These are phyloP conservation scores for Menura novaehollandiae DNA, from an alignment of 2,113 vertebrate genomes.

Conservation along the genomic window DNA sequence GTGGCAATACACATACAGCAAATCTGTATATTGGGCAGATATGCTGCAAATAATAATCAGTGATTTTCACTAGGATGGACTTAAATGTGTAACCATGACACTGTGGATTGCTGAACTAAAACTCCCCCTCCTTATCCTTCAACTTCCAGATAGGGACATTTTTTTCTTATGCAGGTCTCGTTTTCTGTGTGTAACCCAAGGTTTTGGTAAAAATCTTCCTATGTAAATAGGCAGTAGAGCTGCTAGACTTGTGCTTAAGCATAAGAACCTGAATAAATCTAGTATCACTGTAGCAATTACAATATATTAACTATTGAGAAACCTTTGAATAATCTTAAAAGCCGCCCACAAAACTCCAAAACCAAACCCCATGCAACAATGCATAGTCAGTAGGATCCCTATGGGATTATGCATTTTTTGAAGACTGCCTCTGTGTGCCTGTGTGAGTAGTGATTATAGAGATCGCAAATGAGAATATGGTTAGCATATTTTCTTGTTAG, in stretches of 20 bases:
- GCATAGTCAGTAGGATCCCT: not conserved
- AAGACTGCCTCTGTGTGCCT: not conserved
- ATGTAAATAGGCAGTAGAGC: not conserved
- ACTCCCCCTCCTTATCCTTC: not conserved
- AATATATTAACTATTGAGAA: not conserved
- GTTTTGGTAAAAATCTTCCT: not conserved
- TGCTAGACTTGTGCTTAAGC: not conserved
- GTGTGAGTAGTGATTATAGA: not conserved
- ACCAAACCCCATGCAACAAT: rapidly evolving
- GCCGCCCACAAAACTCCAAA: not conserved
- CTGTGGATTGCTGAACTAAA: not conserved
- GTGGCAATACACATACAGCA: not conserved
- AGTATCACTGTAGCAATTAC: not conserved
- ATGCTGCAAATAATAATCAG: not conserved
- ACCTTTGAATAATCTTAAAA: not conserved
- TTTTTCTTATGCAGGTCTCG: not conserved
- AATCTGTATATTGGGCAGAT: not conserved
- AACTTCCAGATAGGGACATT: not conserved
- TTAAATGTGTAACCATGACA: not conserved
- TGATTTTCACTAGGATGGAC: not conserved
- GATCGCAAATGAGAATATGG: not conserved
- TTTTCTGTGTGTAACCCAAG: not conserved
- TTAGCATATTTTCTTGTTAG: not conserved
- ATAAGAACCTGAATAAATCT: not conserved
- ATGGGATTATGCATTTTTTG: not conserved